Base-by-base conservation (phyloP, 2,113 vertebrate genomes). In the Addax nasomaculatus region DNA sequence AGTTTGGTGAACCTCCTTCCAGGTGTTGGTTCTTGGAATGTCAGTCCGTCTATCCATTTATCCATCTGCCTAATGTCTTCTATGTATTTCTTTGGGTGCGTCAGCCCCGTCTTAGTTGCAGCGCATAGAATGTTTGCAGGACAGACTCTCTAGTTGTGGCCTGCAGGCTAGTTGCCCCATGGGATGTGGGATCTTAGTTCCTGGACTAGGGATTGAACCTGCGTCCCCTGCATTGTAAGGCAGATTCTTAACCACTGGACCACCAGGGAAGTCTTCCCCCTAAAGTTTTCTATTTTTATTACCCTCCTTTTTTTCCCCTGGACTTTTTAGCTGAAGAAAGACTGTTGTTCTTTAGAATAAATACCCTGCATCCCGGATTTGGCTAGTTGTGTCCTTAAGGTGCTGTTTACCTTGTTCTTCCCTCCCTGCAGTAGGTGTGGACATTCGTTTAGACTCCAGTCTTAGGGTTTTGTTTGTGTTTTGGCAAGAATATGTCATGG, bases 301-400 rank as follows among this genome's bases (percentile, higher is more conserved):
- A 7, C 21, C 25, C 25, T 85, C 3, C 36, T 13, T 49, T 58
- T 25, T 30, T 14, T 55, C 0, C 60, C n/a, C 36, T 76, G n/a
- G 6, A 12, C 17, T 36, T 67, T 92, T 58, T 57, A 55, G 15
- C 76, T 33, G 49, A 13, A 30, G 79, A 67, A 86, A 53, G 62
- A 23, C 13, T 33, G 1, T n/a, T 23, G 29, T 39, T 76, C 36
- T 51, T 33, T 16, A 51, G 47, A 86, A 17, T 29, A 2, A 81
- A 39, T 19, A 1, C n/a, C 25, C 53, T 6, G 1, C 25, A 0
- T 9, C 29, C 25, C 0, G 9, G 13, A 25, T 83, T 30, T 39
- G 62, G 57, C 83, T 30, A 12, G 3, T 16, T 10, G 55, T 14
- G n/a, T 9, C 80, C 29, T 33, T 36, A 0, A 1, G n/a, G 45